A percentile compares a stretch with the other conserved stretches of the same genome.
Evolutionary conservation across 2,888 invertebrate species (phyloP).

Genomic region (Argynnis bischoffii): DNA sequence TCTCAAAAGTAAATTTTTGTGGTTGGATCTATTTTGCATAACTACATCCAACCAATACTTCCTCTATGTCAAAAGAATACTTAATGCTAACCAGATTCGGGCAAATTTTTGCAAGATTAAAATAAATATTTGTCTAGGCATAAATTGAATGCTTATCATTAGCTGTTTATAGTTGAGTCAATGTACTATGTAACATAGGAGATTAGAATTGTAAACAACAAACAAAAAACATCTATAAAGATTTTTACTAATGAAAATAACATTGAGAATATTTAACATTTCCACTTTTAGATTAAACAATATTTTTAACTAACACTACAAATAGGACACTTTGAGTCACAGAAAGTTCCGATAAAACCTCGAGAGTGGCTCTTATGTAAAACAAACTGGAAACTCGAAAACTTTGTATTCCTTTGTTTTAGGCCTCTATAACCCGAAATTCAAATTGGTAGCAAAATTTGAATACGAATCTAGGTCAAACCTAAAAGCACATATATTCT

Average conservation of each 20-base stretch:
- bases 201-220: no score
- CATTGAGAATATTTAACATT: neutral
- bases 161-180: no score
- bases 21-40: no score
- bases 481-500: constrained; percentile 27
- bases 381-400: constrained; percentile 33
- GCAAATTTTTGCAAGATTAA: no score
- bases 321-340: neutral
- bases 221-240: no score
- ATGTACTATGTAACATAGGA: no score
- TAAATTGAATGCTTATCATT: no score
- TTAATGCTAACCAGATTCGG: no score
- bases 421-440: constrained; percentile 37
- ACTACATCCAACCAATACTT: no score
- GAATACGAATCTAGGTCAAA: constrained; percentile 35
- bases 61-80: no score
- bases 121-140: no score
- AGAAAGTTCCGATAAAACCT: constrained; percentile 25
- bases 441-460: constrained; percentile 29
- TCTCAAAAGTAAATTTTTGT: no score
- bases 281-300: neutral
- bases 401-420: constrained; percentile 41
- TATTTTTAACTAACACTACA: neutral
- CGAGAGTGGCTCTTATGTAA: constrained; percentile 31
- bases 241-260: neutral